Percentiles rank a stretch among this genome's conserved stretches.
phyloP scores from a whole-genome alignment of 2,888 invertebrate species.

The Orthosia gracilis region DNA sequence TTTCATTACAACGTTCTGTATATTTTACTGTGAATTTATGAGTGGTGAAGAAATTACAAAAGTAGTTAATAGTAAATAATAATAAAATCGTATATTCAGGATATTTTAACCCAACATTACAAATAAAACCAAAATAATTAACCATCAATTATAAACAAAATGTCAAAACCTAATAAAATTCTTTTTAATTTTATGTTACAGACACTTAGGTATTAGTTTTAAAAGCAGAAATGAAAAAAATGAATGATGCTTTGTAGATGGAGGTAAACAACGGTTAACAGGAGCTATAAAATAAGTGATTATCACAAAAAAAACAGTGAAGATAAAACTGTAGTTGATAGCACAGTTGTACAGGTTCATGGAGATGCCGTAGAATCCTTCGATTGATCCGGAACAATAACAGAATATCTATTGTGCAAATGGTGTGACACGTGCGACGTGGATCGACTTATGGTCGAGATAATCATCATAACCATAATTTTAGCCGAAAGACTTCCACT shows the following conservation, averaged over 20 bases:
- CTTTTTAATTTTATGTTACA: not conserved
- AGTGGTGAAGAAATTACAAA: slow-evolving; percentile 8
- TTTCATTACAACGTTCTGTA: slow-evolving; percentile 33
- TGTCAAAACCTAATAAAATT: too few relatives aligned
- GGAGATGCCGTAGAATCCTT: not conserved
- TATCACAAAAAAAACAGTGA: not conserved
- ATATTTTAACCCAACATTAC: too few relatives aligned
- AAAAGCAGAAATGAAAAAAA: not conserved
- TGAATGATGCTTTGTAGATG: not conserved
- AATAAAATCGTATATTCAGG: too few relatives aligned
- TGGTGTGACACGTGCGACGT: too few relatives aligned
- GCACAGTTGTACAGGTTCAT: not conserved
- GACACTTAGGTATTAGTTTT: not conserved
- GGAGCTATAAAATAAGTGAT: not conserved
- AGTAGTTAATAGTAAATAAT: not conserved
- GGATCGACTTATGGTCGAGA: too few relatives aligned
- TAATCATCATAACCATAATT: not conserved
- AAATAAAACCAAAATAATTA: too few relatives aligned
- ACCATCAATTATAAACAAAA: too few relatives aligned
- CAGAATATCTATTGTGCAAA: not conserved
- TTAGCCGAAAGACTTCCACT: too few relatives aligned
- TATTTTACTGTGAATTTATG: slow-evolving; percentile 22
- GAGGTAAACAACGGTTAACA: not conserved
- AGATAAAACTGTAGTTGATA: not conserved
- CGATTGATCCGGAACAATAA: not conserved